Evolutionary conservation across 2,797 vertebrate genomes (phyloP).

Genomic region (Thaleichthys pacificus): DNA sequence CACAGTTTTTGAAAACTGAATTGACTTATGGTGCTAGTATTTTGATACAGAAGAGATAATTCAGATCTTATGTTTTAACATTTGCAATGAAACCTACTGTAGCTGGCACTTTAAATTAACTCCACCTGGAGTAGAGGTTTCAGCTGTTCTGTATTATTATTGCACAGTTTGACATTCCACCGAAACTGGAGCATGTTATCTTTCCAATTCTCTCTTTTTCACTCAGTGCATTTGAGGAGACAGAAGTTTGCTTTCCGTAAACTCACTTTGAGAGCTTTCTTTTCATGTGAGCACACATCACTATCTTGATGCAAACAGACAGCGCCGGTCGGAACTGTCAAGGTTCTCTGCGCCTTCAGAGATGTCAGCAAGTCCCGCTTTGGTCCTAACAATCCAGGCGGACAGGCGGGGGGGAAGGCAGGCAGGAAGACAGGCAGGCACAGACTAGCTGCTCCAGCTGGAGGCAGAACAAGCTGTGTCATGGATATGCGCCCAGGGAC

Average conservation of each 20-base stretch:
- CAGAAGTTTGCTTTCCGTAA: constrained; percentile 38
- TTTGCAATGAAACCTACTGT: not conserved
- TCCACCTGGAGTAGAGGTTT: not conserved
- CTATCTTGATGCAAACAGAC: constrained; percentile 60
- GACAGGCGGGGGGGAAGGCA: not conserved
- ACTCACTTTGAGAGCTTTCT: constrained; percentile 28
- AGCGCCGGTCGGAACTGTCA: constrained; percentile 49
- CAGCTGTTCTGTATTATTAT: not conserved
- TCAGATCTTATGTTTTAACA: not conserved
- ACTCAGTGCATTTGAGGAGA: constrained; percentile 22
- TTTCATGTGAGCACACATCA: constrained; percentile 21
- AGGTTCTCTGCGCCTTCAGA: constrained; percentile 62
- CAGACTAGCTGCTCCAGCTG: not conserved
- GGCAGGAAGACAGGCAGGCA: not conserved
- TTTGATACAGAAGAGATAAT: not conserved
- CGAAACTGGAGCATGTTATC: not conserved
- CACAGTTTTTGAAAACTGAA: not conserved
- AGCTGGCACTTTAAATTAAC: not conserved
- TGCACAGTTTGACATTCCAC: not conserved
- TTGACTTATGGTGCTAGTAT: not conserved
- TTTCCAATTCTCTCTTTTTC: constrained; percentile 22
- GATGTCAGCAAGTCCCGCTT: constrained; percentile 56
- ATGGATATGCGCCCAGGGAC: not conserved
- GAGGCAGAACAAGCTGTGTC: constrained; percentile 5
- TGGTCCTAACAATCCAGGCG: not conserved